Base-by-base conservation (phyloP, 1,140 invertebrate genomes). In the Argopecten irradians region DNA sequence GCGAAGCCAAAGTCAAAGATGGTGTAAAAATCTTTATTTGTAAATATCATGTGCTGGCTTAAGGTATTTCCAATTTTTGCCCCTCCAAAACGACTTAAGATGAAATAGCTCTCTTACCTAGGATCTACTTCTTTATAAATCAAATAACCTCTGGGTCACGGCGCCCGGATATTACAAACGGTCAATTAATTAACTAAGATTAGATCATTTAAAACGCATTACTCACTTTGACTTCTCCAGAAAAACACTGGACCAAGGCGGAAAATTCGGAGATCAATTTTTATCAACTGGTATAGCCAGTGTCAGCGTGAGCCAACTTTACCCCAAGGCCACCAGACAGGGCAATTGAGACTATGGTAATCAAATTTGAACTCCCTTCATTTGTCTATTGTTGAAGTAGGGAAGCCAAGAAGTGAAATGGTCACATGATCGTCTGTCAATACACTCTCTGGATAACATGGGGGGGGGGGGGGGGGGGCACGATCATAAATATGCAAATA, bases 211-310 rank as follows among this genome's bases (percentile, higher is more conserved):
- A 28, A n/a, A 71, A 71, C 22, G n/a, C 22, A 71, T 71, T 71
- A 71, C n/a, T 71, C 55, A 8, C 55, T 71, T 28, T 16, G n/a
- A 19, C n/a, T 71, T 28, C 55, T 71, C 55, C n/a, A 5, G n/a
- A n/a, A 71, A 71, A n/a, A 71, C 55, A 28, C 55, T 71, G 55
- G 55, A 71, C 55, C n/a, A 71, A 71, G 55, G n/a, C 55, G 55
- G 28, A 8, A 71, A 71, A 71, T 71, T 22, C 16, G 8, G 5
- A 71, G 55, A 71, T 71, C 55, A 71, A 71, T 71, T 71, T 71
- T 71, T 71, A 71, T 71, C 55, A 71, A 71, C 55, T 71, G 1
- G 55, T 71, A 28, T 71, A 7, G 55, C 55, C 55, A 71, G 55
- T 5, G n/a, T 71, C 55, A 71, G 55, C 55, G 55, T n/a, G 22